Base-by-base conservation (phyloP, 2,113 vertebrate species). In the Aptenodytes patagonicus region DNA sequence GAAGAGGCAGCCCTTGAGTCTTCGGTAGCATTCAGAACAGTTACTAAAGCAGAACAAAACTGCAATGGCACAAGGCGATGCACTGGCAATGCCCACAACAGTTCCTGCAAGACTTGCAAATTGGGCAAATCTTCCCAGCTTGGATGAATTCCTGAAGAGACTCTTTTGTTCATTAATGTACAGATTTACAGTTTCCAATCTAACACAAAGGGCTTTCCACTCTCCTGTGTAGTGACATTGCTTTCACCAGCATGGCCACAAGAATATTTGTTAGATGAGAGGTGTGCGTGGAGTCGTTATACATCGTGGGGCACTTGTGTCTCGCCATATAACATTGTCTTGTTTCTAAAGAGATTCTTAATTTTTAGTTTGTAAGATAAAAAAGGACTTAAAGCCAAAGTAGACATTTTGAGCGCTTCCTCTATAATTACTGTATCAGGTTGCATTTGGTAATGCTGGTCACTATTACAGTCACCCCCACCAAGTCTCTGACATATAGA, bases 251-350 rank as follows among this genome's bases (percentile, higher is more conserved):
- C 2, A 2, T 21, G 25, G 40, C 7, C 46, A 61, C 34, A 46
- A n/a, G 28, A 46, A 10, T 13, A 26, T 25, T 20, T 47, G 34
- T 42, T 28, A 70, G 64, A 26, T 47, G 11, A 55, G 54, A 70
- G 9, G n/a, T 40, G 34, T 25, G 22, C 2, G 2, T 17, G 55
- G n/a, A 49, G 17, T n/a, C 4, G 0, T 24, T 20, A 21, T 9
- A 40, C 17, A 14, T 20, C 3, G 0, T 13, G 24, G 55, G n/a
- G 22, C 21, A 9, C 36, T 44, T 52, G 14, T 22, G 32, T 58
- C 15, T 66, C 68, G 73, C 17, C 18, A 22, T 58, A 22, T 14
- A 36, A 25, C 12, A 18, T 28, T 26, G 34, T 20, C 31, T 47
- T 32, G 31, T 55, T 69, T 76, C 31, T 55, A 47, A n/a, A 28